Percentiles rank a stretch among this genome's conserved stretches.
These are phyloP conservation scores for Hermaeophaga mercurialis DNA, from an alignment of 2,888 invertebrate genomes.

Conservation along the genomic window DNA sequence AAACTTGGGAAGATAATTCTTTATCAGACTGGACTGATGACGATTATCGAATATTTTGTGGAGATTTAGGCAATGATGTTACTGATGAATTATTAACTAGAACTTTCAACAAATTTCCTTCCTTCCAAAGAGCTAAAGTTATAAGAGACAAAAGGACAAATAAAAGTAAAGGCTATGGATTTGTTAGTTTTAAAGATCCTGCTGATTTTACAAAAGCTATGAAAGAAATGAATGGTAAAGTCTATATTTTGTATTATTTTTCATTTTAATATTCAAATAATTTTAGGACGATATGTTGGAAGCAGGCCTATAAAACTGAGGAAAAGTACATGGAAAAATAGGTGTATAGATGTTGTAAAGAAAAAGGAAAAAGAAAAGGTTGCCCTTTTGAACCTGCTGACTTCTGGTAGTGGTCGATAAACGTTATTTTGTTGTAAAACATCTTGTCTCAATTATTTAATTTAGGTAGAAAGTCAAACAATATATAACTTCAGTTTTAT, in stretches of 20 bases:
- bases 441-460: no score
- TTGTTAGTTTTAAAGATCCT: conserved; percentile 97
- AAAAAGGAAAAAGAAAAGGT: conserved; percentile 97
- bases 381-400: conserved; percentile 74
- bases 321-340: conserved; percentile 94
- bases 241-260: background rate
- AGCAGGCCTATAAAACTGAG: conserved; percentile 97
- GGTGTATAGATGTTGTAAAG: conserved; percentile 90
- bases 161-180: conserved; percentile 98
- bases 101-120: conserved; percentile 92
- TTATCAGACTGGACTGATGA: conserved; percentile 96
- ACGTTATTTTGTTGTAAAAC: no score
- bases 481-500: no score
- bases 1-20: conserved; percentile 95
- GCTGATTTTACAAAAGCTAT: conserved; percentile 97
- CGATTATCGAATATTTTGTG: conserved; percentile 97
- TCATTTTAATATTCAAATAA: conserved; percentile 13
- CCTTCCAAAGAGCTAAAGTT: conserved; percentile 94
- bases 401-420: conserved; percentile 59
- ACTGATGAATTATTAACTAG: conserved; percentile 96
- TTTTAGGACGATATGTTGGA: conserved; percentile 90
- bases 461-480: no score
- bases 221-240: conserved; percentile 98
- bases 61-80: conserved; percentile 99
- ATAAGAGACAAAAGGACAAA: conserved; percentile 95